Evolutionary conservation across 2,113 vertebrate species (phyloP).

Genomic region (Lanius ludovicianus): DNA sequence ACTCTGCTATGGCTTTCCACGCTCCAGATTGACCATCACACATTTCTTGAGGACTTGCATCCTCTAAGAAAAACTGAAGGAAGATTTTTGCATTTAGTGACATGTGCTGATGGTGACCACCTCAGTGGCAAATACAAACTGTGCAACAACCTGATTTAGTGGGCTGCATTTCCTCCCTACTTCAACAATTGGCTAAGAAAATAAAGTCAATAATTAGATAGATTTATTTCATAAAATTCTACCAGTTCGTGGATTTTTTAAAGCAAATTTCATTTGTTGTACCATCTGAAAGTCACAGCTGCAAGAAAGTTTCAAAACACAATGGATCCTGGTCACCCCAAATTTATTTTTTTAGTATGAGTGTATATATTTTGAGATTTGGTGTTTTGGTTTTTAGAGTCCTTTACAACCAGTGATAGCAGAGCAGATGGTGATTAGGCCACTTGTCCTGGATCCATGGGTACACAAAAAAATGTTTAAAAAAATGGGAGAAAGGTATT

Average conservation of each 20-base stretch:
- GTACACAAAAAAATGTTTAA: background rate
- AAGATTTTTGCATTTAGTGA: background rate
- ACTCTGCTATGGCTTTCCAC: background rate
- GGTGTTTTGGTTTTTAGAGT: background rate
- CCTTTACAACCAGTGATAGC: background rate
- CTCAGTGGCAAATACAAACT: background rate
- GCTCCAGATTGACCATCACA: background rate
- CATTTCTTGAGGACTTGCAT: background rate
- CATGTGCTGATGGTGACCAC: background rate
- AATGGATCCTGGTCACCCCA: background rate
- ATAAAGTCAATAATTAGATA: background rate
- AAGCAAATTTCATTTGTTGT: background rate
- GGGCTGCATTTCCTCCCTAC: background rate
- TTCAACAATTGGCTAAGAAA: background rate
- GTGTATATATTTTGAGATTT: background rate
- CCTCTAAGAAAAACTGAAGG: background rate
- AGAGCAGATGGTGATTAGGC: background rate
- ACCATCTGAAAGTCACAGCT: background rate
- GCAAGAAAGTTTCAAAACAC: background rate
- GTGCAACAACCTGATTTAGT: background rate
- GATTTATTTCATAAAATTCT: background rate
- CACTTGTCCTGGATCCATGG: background rate
- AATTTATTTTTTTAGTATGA: background rate
- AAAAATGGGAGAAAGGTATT: background rate
- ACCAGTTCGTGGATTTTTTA: background rate